These are phyloP conservation scores for Cepaea hortensis DNA, from an alignment of 2,888 invertebrate genomes.

Conservation along the genomic window DNA sequence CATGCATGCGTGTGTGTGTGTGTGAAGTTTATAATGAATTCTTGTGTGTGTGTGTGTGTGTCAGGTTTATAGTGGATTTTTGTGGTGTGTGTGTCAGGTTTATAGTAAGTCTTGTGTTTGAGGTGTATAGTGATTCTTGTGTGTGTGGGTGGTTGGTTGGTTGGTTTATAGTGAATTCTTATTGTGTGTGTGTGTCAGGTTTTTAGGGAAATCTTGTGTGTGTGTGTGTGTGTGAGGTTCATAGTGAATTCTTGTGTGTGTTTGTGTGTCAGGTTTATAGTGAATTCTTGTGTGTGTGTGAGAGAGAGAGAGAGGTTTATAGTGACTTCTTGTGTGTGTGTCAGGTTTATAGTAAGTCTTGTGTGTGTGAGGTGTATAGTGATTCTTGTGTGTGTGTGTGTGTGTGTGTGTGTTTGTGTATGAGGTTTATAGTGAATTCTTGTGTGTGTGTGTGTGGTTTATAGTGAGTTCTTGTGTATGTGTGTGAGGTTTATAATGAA, in stretches of 20 bases:
- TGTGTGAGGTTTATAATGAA: conserved; percentile 44
- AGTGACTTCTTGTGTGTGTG: background rate
- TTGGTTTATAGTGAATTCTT: too few species aligned
- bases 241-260: background rate
- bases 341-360: background rate
- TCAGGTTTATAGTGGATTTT: too few species aligned
- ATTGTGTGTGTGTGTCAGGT: too few species aligned
- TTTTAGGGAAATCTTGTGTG: too few species aligned
- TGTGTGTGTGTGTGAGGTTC: conserved; percentile 76
- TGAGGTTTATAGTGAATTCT: too few species aligned
- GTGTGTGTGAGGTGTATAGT: background rate
- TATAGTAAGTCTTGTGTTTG: background rate
- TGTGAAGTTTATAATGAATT: too few species aligned
- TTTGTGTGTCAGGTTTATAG: background rate
- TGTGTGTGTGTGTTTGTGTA: too few species aligned
- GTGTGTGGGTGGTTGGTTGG: too few species aligned
- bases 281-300: background rate
- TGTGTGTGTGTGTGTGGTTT: too few species aligned
- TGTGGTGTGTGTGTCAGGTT: background rate
- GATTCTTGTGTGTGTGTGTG: too few species aligned
- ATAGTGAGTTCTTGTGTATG: conserved; percentile 75
- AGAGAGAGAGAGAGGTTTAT: background rate
- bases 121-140: background rate
- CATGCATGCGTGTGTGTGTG: too few species aligned
- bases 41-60: too few species aligned